Percentiles rank a stretch among this genome's conserved stretches.
phyloP scores from a whole-genome alignment of 2,888 invertebrate species.

The Parascotia fuliginaria region DNA sequence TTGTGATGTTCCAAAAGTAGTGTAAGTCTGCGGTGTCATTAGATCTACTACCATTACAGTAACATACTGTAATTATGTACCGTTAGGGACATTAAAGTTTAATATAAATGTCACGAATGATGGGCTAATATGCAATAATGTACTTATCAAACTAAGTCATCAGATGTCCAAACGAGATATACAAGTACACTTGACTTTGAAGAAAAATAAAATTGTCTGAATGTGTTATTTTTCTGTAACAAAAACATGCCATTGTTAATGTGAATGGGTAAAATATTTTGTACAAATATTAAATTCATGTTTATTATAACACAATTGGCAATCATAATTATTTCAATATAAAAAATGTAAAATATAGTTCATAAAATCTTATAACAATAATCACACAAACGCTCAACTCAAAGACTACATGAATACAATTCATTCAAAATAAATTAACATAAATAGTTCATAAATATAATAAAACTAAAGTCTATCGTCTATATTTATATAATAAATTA shows the following conservation, averaged over 20 bases:
- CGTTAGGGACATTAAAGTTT: constrained; percentile 29
- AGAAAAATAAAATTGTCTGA: neutral
- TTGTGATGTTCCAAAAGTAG: constrained; percentile 1
- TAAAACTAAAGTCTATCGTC: constrained; percentile 33
- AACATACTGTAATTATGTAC: constrained; percentile 23
- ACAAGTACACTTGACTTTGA: neutral
- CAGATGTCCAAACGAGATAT: constrained; percentile 13
- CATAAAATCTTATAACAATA: constrained; percentile 9
- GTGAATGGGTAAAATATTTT: neutral
- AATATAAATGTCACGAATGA: constrained; percentile 18
- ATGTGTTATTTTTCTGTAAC: no score
- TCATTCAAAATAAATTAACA: constrained; percentile 23
- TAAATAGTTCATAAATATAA: constrained; percentile 40
- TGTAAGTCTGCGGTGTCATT: neutral
- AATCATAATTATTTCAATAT: constrained; percentile 34
- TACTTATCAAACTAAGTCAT: constrained; percentile 32
- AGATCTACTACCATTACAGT: neutral
- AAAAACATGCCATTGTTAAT: no score
- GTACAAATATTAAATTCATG: neutral
- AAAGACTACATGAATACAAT: constrained; percentile 6
- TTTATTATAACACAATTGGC: constrained; percentile 20
- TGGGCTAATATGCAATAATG: constrained; percentile 11
- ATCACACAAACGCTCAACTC: constrained; percentile 20
- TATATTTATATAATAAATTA: constrained; percentile 53
- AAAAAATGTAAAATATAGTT: constrained; percentile 7